These are phyloP conservation scores for Hylaeus anthracinus DNA, from an alignment of 1,140 invertebrate species.

Conservation along the genomic window DNA sequence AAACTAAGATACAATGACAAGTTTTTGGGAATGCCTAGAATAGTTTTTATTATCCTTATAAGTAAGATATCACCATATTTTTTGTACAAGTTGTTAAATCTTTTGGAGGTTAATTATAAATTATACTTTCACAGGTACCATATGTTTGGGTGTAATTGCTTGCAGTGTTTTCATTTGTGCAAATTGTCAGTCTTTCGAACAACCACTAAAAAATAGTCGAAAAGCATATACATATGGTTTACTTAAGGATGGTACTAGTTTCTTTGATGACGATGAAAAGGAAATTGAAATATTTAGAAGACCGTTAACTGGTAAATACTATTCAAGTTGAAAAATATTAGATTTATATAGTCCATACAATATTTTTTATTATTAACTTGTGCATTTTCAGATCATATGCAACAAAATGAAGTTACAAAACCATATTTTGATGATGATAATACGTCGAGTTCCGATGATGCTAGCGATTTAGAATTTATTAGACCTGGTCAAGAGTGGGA, in stretches of 20 bases:
- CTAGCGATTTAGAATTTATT: conserved; percentile 80
- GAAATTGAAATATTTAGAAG: conserved; percentile 85
- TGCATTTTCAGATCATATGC: conserved; percentile 26
- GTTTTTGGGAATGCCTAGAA: conserved; percentile 87
- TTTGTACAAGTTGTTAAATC: conserved; percentile 35
- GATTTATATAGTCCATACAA: background rate
- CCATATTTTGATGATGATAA: conserved; percentile 81
- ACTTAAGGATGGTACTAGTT: conserved; percentile 74
- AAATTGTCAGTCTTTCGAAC: conserved; percentile 76
- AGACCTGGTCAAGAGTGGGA: conserved; percentile 70
- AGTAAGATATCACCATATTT: conserved; percentile 39
- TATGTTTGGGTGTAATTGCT: conserved; percentile 67
- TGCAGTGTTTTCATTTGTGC: conserved; percentile 69
- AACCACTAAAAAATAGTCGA: conserved; percentile 70
- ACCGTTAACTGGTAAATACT: conserved; percentile 79
- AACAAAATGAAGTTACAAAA: conserved; percentile 45
- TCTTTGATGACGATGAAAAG: conserved; percentile 83
- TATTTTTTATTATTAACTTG: conserved; percentile 7
- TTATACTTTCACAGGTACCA: conserved; percentile 67
- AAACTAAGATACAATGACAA: conserved; percentile 85
- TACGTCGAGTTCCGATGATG: conserved; percentile 68
- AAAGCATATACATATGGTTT: conserved; percentile 77
- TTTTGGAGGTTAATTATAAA: conserved; percentile 60
- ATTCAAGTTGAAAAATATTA: background rate
- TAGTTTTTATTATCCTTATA: conserved; percentile 87